A percentile compares a stretch with the other conserved stretches of the same genome.
Evolutionary conservation across 2,888 invertebrate genomes (phyloP).

Genomic region (Nematopogon swammerdamellus): DNA sequence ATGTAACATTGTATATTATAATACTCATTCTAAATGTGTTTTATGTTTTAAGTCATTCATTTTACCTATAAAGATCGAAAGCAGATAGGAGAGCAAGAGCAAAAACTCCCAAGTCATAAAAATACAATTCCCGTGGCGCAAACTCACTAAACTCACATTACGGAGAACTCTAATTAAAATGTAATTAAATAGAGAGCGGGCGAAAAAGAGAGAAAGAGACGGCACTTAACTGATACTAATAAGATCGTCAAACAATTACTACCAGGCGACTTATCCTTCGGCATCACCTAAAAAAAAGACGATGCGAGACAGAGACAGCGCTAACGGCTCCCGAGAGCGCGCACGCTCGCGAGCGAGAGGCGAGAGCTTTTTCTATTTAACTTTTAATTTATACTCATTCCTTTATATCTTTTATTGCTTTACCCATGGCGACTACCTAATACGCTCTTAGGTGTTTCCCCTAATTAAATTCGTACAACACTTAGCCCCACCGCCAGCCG

Average conservation of each 20-base stretch:
- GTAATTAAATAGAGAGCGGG: slow-evolving; percentile 48
- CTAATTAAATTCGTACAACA: slow-evolving; percentile 58
- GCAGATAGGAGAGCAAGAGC: not conserved
- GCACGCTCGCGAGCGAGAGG: slow-evolving; percentile 12
- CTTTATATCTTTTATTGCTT: slow-evolving; percentile 59
- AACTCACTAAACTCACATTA: slow-evolving; percentile 44
- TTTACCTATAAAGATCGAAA: not conserved
- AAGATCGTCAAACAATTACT: slow-evolving; percentile 58
- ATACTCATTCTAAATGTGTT: no score
- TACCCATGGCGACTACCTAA: slow-evolving; percentile 55
- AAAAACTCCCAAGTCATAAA: slow-evolving; percentile 3
- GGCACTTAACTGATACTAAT: slow-evolving; percentile 58
- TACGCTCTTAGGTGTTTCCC: slow-evolving; percentile 53
- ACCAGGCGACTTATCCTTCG: slow-evolving; percentile 25
- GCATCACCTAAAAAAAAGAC: slow-evolving; percentile 3
- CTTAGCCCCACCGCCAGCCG: slow-evolving; percentile 35
- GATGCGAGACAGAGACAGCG: slow-evolving; percentile 19
- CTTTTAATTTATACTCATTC: slow-evolving; percentile 59
- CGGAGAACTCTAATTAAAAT: slow-evolving; percentile 45
- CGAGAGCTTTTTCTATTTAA: slow-evolving; percentile 48
- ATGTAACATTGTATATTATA: no score
- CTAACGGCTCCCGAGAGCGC: slow-evolving; percentile 17
- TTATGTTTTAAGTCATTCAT: no score
- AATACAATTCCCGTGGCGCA: slow-evolving; percentile 18
- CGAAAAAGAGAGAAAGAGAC: slow-evolving; percentile 43